Percentiles rank a stretch among this genome's conserved stretches.
phyloP scores from a whole-genome alignment of 2,888 invertebrate genomes.

The Hirudinaria manillensis region DNA sequence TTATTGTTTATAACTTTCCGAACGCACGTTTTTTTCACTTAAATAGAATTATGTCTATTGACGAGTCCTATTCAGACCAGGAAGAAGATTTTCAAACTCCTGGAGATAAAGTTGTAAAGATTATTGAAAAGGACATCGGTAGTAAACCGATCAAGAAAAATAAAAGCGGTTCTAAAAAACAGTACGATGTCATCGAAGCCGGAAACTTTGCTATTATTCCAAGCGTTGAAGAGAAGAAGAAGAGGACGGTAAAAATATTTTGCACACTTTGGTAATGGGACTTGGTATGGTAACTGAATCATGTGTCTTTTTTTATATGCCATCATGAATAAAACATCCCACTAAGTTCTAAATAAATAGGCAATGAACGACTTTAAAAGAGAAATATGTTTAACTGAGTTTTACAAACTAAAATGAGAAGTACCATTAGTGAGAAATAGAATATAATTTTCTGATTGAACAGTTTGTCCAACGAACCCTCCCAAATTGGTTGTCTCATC shows the following conservation, averaged over 20 bases:
- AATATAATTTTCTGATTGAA: background rate
- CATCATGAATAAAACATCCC: background rate
- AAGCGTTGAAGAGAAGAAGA: background rate
- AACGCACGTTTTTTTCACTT: too few relatives aligned
- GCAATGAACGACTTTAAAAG: background rate
- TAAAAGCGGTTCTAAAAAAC: background rate
- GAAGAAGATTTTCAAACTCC: slow-evolving; percentile 6
- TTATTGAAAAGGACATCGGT: background rate
- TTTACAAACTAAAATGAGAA: background rate
- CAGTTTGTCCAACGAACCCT: slow-evolving; percentile 59
- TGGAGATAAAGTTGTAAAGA: background rate
- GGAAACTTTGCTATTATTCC: slow-evolving; percentile 20
- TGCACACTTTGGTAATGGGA: too few relatives aligned
- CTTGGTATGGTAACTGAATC: background rate
- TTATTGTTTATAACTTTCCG: too few relatives aligned
- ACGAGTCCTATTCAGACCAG: too few relatives aligned
- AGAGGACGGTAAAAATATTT: background rate
- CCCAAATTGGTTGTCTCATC: slow-evolving; percentile 79
- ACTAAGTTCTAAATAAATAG: too few relatives aligned
- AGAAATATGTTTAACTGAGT: background rate
- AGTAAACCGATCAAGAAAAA: slow-evolving; percentile 1
- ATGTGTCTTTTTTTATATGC: background rate
- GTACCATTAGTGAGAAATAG: background rate
- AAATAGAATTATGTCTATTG: too few relatives aligned
- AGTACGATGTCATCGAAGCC: slow-evolving; percentile 10